These are phyloP conservation scores for Plotosus lineatus DNA, from an alignment of 2,113 vertebrate genomes.

Conservation along the genomic window DNA sequence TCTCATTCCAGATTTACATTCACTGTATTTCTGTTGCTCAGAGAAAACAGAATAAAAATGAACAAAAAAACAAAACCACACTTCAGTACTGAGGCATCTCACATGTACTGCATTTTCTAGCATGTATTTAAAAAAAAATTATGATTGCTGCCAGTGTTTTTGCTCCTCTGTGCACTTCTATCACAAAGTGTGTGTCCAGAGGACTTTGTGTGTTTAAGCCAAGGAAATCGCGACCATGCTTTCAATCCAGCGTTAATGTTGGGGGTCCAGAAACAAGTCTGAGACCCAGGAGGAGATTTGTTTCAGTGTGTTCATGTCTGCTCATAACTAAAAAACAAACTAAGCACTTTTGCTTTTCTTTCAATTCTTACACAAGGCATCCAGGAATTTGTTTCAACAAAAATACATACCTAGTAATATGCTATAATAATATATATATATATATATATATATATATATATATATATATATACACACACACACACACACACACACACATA, in stretches of 20 bases:
- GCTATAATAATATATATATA: too few species aligned
- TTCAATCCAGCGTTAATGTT: not conserved
- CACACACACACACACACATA: too few species aligned
- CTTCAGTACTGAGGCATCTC: not conserved
- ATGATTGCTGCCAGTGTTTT: constrained; percentile 30
- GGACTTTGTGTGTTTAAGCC: not conserved
- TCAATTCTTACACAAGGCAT: too few species aligned
- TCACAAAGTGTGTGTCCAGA: not conserved
- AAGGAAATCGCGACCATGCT: not conserved
- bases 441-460: too few species aligned
- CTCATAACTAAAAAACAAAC: not conserved
- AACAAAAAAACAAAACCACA: constrained; percentile 44
- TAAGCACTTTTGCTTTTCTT: too few species aligned
- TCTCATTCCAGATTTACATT: not conserved
- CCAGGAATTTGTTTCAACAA: too few species aligned
- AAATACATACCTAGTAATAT: too few species aligned
- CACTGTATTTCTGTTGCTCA: constrained; percentile 2
- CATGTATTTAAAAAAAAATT: constrained; percentile 33
- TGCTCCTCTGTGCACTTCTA: constrained; percentile 21
- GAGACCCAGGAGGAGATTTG: not conserved
- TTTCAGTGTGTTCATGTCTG: not conserved
- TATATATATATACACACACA: too few species aligned
- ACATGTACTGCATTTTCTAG: not conserved
- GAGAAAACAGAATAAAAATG: constrained; percentile 29
- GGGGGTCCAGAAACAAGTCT: not conserved